phyloP scores from a whole-genome alignment of 2,797 vertebrate species.

The Typhlichthys subterraneus region DNA sequence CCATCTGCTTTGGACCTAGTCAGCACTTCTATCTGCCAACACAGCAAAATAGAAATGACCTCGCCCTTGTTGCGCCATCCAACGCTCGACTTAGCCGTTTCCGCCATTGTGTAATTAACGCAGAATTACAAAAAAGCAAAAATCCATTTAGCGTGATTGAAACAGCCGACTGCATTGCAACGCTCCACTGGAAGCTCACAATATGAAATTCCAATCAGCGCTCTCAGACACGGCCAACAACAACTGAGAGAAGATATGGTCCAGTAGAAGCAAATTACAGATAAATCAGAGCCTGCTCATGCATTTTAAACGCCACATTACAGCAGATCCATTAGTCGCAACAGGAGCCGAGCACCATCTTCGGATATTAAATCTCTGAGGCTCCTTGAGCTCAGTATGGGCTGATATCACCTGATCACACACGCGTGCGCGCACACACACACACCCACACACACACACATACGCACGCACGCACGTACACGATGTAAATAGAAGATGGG shows the following conservation, averaged over 20 bases:
- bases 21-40: conserved; percentile 57
- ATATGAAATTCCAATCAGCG: conserved; percentile 56
- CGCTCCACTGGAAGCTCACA: conserved; percentile 33
- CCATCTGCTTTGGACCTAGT: conserved; percentile 66
- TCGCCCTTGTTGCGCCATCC: conserved; percentile 23
- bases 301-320: conserved; percentile 79
- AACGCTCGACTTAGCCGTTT: conserved; percentile 32
- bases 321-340: conserved; percentile 74
- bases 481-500: conserved; percentile 35
- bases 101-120: conserved; percentile 46
- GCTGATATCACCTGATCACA: conserved; percentile 54
- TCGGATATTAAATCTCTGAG: conserved; percentile 72
- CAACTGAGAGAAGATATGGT: conserved; percentile 62
- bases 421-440: conserved; percentile 1
- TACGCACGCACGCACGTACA: no score
- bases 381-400: conserved; percentile 51
- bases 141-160: conserved; percentile 29
- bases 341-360: conserved; percentile 65
- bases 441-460: no score
- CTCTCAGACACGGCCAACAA: conserved; percentile 45
- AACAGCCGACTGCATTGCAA: conserved; percentile 21
- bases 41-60: conserved; percentile 45
- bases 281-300: conserved; percentile 73
- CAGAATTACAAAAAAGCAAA: conserved; percentile 19
- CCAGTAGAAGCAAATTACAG: conserved; percentile 69